These are phyloP conservation scores for Apodemia zela DNA, from an alignment of 2,888 invertebrate genomes.

Conservation along the genomic window DNA sequence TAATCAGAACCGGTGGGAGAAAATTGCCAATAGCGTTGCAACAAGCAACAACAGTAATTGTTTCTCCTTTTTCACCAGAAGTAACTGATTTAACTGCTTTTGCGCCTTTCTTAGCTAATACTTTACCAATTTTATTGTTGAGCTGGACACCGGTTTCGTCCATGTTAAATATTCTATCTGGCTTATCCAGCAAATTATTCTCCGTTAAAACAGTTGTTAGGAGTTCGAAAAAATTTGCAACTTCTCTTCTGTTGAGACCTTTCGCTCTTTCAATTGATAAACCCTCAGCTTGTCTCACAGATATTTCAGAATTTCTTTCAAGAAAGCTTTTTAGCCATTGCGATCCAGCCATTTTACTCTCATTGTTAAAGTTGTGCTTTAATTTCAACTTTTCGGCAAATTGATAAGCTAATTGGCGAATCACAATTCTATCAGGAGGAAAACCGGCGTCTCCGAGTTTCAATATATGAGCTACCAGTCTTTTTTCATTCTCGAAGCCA, in stretches of 20 bases:
- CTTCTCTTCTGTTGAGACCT: conserved; percentile 35
- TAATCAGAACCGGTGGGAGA: no score
- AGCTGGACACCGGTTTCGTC: no score
- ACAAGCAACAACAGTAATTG: no score
- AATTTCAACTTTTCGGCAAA: conserved; percentile 35
- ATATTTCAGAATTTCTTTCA: conserved; percentile 33
- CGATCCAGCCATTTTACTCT: conserved; percentile 34
- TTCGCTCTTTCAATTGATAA: conserved; percentile 36
- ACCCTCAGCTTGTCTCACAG: conserved; percentile 38
- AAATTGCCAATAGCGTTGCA: no score
- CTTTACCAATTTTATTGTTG: no score
- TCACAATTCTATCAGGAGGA: conserved; percentile 28
- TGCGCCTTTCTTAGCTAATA: no score
- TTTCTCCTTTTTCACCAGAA: no score
- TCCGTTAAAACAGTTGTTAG: no score
- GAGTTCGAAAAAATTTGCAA: no score
- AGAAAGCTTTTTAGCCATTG: conserved; percentile 36
- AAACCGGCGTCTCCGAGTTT: conserved; percentile 30
- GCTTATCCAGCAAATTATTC: no score
- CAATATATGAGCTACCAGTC: conserved; percentile 28
- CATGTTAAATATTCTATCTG: no score
- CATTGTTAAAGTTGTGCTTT: conserved; percentile 36
- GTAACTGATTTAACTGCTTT: no score
- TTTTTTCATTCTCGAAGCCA: conserved; percentile 28
- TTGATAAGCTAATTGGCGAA: conserved; percentile 35